These are phyloP conservation scores for Helleia helle DNA, from an alignment of 2,888 invertebrate genomes.

Conservation along the genomic window DNA sequence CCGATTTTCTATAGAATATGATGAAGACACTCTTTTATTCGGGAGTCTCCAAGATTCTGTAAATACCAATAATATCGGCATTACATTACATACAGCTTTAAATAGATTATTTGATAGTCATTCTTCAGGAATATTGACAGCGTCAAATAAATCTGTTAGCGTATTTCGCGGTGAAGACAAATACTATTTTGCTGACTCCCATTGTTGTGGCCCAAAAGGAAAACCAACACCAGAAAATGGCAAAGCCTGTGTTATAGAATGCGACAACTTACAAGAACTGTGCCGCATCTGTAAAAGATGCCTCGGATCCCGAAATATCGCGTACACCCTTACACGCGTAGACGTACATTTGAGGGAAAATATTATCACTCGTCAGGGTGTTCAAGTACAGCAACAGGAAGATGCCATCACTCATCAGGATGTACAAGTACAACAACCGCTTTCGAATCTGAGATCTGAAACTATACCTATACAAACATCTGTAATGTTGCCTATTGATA, in stretches of 20 bases:
- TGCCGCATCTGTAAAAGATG: conserved; percentile 15
- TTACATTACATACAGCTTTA: no score
- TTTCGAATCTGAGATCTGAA: no score
- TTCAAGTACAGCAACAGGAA: conserved; percentile 1
- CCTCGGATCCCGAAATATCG: background rate
- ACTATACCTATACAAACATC: conserved; percentile 19
- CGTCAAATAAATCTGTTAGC: conserved; percentile 15
- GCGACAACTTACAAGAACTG: conserved; percentile 15
- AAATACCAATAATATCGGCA: no score
- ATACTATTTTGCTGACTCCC: conserved; percentile 19
- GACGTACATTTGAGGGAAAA: background rate
- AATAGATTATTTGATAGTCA: conserved; percentile 15
- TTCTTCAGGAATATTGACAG: conserved; percentile 18
- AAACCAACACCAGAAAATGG: conserved; percentile 13
- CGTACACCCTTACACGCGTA: background rate
- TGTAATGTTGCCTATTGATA: conserved; percentile 18
- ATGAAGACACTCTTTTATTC: no score
- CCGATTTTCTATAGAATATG: no score
- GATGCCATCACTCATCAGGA: conserved; percentile 16
- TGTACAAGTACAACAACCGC: no score
- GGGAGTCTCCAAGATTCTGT: no score
- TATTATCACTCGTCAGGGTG: background rate
- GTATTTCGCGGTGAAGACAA: conserved; percentile 16
- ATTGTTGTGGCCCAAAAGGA: conserved; percentile 18
- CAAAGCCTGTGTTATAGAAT: conserved; percentile 17